Base-by-base conservation (phyloP, 1,140 invertebrate genomes). In the Idris sp. region DNA sequence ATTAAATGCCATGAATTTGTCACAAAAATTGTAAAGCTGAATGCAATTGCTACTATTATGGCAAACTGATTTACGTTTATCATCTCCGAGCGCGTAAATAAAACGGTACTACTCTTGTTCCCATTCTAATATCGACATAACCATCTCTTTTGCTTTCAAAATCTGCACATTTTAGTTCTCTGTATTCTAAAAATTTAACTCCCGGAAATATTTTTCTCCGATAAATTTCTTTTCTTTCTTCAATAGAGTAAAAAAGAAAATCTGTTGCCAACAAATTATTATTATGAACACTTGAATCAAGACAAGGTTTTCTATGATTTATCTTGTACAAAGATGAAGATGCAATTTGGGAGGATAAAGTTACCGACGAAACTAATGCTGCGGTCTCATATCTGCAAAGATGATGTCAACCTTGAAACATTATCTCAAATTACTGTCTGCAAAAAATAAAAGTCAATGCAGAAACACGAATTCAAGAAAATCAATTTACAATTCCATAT, bases 401-500 rank as follows among this genome's bases (percentile, higher is more conserved):
- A n/a, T n/a, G n/a, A 56, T 51, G 56, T 51, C 59, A 64, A 40
- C 69, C 69, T 73, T 65, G 69, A 73, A 73, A n/a, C 46, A 58
- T 48, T 59, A 61, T 54, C 59, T 73, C 54, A 73, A 73, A 73
- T 73, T 73, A 65, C 59, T 51, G n/a, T n/a, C n/a, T n/a, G n/a
- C n/a, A n/a, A n/a, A n/a, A n/a, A n/a, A 65, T 7, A 61, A 73
- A 73, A 73, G 59, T 65, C 61, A 53, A 40, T 7, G 68, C 30
- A 49, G 44, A 58, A 72, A 64, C 58, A 43, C 49, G 40, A 46
- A 35, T 33, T 33, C 59, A 48, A 67, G 56, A 54, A 61, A 67
- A 74, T 74, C 71, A 53, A 74, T 74, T 73, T n/a, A 72, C 68
- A 51, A 67, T 74, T 74, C 71, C 54, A 61, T 67, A 74, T 67